Conservation (phyloP, 2,113 vertebrate genomes). For the Tor tambroides region DNA sequence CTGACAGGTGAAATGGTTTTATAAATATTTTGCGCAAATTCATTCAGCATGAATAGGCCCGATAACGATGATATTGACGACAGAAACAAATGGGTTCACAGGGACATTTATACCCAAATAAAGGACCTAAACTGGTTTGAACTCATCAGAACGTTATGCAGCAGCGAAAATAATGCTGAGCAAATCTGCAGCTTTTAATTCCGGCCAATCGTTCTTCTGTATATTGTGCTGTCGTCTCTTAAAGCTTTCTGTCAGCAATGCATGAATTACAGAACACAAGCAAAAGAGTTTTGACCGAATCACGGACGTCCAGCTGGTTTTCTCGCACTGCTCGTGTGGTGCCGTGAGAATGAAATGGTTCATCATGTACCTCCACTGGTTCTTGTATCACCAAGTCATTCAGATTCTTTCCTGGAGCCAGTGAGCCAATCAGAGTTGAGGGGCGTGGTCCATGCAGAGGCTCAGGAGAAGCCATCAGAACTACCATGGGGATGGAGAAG, state of each 20-base stretch:
- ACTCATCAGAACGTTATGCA: not conserved
- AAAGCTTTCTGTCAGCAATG: slow-evolving; percentile 33
- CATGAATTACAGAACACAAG: slow-evolving; percentile 20
- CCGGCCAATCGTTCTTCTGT: not conserved
- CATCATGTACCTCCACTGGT: slow-evolving; percentile 13
- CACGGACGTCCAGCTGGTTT: not conserved
- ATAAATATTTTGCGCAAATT: not conserved
- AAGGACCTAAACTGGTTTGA: slow-evolving; percentile 1
- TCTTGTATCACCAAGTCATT: slow-evolving; percentile 16
- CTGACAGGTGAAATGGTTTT: not conserved
- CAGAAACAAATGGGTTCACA: slow-evolving; percentile 13
- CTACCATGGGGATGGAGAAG: slow-evolving; percentile 7
- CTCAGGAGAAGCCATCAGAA: slow-evolving; percentile 38
- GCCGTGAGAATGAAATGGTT: not conserved
- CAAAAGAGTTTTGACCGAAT: not conserved
- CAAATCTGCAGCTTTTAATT: not conserved
- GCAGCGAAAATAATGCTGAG: not conserved
- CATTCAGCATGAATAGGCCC: not conserved
- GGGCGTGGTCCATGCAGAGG: slow-evolving; percentile 56
- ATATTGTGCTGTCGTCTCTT: slow-evolving; percentile 34
- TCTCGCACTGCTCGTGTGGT: not conserved
- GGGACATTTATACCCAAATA: slow-evolving; percentile 12
- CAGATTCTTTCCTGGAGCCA: not conserved
- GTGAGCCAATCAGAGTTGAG: slow-evolving; percentile 35
- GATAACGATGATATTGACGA: not conserved